Percentiles rank a stretch among this genome's conserved stretches.
Conservation (phyloP, 2,113 vertebrate species). For the Forbesichthys papilliferus region DNA sequence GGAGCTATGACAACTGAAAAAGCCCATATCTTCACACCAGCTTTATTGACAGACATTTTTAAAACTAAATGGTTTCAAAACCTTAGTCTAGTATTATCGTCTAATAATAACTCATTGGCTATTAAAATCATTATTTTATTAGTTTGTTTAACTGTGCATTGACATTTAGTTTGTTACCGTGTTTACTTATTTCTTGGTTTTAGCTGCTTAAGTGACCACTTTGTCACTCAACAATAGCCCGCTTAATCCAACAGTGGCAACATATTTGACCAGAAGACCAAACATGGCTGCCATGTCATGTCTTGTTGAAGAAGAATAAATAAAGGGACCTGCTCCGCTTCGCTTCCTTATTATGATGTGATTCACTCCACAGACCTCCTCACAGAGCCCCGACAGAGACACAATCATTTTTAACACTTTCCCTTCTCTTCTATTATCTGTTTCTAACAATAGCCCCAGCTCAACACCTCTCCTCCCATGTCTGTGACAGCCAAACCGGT, state of each 20-base stretch:
- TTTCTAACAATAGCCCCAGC: conserved; percentile 68
- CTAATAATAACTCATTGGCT: too few species aligned
- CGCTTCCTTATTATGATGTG: conserved; percentile 81
- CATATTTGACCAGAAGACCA: conserved; percentile 66
- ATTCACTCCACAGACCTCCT: conserved; percentile 74
- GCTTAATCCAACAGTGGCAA: conserved; percentile 47
- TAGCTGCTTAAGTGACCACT: conserved; percentile 38
- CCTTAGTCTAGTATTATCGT: too few species aligned
- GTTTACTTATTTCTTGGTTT: conserved; percentile 11
- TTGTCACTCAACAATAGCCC: conserved; percentile 52
- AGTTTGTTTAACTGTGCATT: background rate
- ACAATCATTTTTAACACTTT: conserved; percentile 78
- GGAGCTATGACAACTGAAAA: background rate
- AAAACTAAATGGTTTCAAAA: too few species aligned
- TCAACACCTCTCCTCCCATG: conserved; percentile 68
- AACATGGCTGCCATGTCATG: conserved; percentile 65
- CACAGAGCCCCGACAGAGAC: conserved; percentile 76
- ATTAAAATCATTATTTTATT: background rate
- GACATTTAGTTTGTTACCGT: background rate
- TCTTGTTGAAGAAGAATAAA: conserved; percentile 68
- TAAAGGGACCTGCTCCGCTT: conserved; percentile 63
- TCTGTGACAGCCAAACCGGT: conserved; percentile 71
- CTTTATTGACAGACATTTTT: background rate
- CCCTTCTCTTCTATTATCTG: conserved; percentile 70
- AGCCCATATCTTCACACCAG: background rate